Evolutionary conservation across 2,888 invertebrate species (phyloP).

Genomic region (Drosophila parthenogenetica): DNA sequence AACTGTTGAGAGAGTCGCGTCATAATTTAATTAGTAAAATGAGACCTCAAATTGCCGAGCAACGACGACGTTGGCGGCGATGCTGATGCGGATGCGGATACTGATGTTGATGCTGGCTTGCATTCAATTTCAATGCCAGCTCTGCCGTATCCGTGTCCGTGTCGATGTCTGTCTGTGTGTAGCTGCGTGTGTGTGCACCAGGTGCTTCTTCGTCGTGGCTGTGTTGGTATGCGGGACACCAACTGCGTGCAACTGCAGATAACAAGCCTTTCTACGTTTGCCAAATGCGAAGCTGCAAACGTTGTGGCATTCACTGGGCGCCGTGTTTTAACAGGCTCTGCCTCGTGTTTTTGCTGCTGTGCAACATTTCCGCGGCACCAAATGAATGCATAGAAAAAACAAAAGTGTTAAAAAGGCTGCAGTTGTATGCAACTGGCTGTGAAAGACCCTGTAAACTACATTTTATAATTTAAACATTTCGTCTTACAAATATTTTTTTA

Average conservation of each 20-base stretch:
- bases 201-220: slow-evolving; percentile 29
- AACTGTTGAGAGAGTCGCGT: slow-evolving; percentile 60
- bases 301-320: slow-evolving; percentile 35
- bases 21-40: slow-evolving; percentile 81
- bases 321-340: slow-evolving; percentile 38
- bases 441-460: too few species aligned
- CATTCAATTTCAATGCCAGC: slow-evolving; percentile 65
- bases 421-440: background rate
- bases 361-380: slow-evolving; percentile 65
- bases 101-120: slow-evolving; percentile 9
- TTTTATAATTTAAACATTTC: too few species aligned
- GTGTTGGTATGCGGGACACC: slow-evolving; percentile 43
- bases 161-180: slow-evolving; percentile 1
- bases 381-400: slow-evolving; percentile 73
- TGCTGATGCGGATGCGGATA: slow-evolving; percentile 3
- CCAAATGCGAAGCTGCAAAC: background rate
- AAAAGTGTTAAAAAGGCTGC: background rate
- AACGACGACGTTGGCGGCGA: slow-evolving; percentile 10
- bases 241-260: slow-evolving; percentile 68
- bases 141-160: slow-evolving; percentile 22
- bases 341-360: slow-evolving; percentile 65
- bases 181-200: slow-evolving; percentile 13
- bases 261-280: slow-evolving; percentile 45
- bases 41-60: slow-evolving; percentile 74
- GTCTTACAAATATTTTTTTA: too few species aligned